Conservation (phyloP, 2,797 vertebrate species). For the Thaleichthys pacificus region DNA sequence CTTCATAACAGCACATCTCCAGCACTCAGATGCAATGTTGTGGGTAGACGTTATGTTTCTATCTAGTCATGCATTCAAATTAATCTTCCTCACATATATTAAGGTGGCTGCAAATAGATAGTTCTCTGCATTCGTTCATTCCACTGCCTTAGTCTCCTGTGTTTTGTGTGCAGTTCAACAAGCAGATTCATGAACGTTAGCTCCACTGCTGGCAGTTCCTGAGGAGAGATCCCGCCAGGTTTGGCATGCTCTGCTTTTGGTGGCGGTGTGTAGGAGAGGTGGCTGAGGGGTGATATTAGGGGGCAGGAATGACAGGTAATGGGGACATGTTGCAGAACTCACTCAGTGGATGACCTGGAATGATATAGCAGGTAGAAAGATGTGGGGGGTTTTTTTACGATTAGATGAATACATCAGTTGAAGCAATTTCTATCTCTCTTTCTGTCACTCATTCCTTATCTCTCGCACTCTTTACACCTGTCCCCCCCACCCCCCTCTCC, state of each 20-base stretch:
- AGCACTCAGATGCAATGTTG: too few relatives aligned
- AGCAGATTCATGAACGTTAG: too few relatives aligned
- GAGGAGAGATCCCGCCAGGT: not conserved
- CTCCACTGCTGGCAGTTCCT: too few relatives aligned
- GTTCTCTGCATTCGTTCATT: too few relatives aligned
- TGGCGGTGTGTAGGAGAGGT: not conserved
- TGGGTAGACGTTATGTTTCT: not conserved
- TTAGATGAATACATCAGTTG: not conserved
- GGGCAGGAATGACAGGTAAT: not conserved
- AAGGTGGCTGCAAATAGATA: too few relatives aligned
- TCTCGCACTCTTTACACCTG: too few relatives aligned
- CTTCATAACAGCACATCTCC: too few relatives aligned
- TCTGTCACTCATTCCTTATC: not conserved
- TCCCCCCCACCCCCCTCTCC: not conserved
- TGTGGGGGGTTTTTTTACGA: too few relatives aligned
- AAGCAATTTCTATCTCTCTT: not conserved
- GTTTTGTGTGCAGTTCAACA: conserved; percentile 21
- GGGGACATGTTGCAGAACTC: conserved; percentile 10
- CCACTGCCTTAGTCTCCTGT: conserved; percentile 16
- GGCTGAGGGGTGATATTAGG: not conserved
- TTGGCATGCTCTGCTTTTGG: not conserved
- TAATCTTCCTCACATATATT: not conserved
- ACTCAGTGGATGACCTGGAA: conserved; percentile 1
- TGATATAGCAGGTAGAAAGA: not conserved
- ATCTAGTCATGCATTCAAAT: not conserved